phyloP scores from a whole-genome alignment of 2,888 invertebrate species.

The Encarsia formosa region DNA sequence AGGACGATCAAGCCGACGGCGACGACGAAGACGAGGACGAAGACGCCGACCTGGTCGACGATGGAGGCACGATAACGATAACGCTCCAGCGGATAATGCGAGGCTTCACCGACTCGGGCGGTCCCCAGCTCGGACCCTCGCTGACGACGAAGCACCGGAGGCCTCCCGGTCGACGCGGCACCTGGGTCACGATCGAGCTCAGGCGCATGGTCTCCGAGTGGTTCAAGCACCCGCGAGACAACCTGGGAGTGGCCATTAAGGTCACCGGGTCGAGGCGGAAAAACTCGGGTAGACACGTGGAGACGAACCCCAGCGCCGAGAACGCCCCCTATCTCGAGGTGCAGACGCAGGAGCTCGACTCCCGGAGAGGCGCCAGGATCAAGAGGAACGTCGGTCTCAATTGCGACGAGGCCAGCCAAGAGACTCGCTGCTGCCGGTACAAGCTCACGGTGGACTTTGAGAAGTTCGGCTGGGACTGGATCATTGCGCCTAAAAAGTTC shows the following conservation, averaged over 20 bases:
- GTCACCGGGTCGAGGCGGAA: slow-evolving; percentile 39
- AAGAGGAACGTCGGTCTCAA: slow-evolving; percentile 77
- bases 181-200: slow-evolving; percentile 73
- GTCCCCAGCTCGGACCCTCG: slow-evolving; percentile 41
- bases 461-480: slow-evolving; percentile 96
- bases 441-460: slow-evolving; percentile 91
- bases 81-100: slow-evolving; percentile 55
- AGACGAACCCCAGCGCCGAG: slow-evolving; percentile 62
- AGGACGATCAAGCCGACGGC: slow-evolving; percentile 17
- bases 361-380: slow-evolving; percentile 60
- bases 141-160: slow-evolving; percentile 45
- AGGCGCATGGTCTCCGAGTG: slow-evolving; percentile 72
- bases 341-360: slow-evolving; percentile 54
- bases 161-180: slow-evolving; percentile 54
- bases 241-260: slow-evolving; percentile 73
- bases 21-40: slow-evolving; percentile 23
- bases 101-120: slow-evolving; percentile 45
- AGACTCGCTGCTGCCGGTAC: slow-evolving; percentile 89
- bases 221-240: slow-evolving; percentile 70
- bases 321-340: slow-evolving; percentile 62
- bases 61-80: slow-evolving; percentile 45
- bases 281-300: slow-evolving; percentile 57
- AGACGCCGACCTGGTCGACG: slow-evolving; percentile 19
- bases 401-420: slow-evolving; percentile 76
- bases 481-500: slow-evolving; percentile 83